phyloP scores from a whole-genome alignment of 2,797 vertebrate species.

The Lepilemur septentrionalis region DNA sequence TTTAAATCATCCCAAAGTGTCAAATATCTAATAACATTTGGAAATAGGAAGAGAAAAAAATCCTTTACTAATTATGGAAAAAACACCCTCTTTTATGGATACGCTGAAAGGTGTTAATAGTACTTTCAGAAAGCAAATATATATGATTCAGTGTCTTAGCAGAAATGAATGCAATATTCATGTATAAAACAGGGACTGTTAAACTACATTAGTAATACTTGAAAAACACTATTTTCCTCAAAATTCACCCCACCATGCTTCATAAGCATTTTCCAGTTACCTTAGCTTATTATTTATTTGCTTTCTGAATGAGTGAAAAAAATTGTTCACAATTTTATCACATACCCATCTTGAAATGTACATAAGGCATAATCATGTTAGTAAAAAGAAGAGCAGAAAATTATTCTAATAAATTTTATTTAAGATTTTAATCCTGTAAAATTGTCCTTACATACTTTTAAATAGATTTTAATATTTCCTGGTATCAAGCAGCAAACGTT shows the following conservation, averaged over 20 bases:
- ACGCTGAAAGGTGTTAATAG: background rate
- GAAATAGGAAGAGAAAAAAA: background rate
- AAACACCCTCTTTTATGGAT: constrained; percentile 19
- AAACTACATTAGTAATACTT: background rate
- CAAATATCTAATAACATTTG: constrained; percentile 32
- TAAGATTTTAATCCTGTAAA: background rate
- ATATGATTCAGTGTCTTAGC: background rate
- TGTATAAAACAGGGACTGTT: background rate
- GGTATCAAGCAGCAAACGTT: background rate
- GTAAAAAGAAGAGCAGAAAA: background rate
- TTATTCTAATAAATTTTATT: background rate
- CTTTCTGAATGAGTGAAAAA: background rate
- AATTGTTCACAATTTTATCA: background rate
- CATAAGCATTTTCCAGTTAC: background rate
- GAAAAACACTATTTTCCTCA: background rate
- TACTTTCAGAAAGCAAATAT: background rate
- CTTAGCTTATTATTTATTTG: background rate
- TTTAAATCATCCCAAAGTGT: constrained; percentile 15
- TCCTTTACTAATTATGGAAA: constrained; percentile 17
- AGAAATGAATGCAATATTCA: background rate
- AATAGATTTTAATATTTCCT: background rate
- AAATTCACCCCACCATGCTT: background rate
- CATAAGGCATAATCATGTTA: background rate
- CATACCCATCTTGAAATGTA: background rate
- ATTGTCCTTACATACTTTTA: background rate